Conservation (phyloP, 2,888 invertebrate species). For the Diaprepes abbreviatus region DNA sequence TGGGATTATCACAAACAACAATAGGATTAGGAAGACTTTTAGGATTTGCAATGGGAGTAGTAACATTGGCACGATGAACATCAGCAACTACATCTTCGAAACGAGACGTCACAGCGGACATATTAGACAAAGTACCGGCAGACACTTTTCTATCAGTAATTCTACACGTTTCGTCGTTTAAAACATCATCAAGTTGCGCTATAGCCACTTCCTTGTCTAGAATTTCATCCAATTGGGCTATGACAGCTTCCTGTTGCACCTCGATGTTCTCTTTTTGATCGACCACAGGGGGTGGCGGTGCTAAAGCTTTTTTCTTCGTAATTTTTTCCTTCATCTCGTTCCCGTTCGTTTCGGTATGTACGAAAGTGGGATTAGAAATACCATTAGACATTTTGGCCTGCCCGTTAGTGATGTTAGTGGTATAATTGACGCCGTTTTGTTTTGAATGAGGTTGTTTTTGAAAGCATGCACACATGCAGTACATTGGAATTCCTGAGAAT, state of each 20-base stretch:
- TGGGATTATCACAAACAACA: conserved; percentile 24
- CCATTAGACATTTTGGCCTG: conserved; percentile 38
- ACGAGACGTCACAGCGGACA: conserved; percentile 52
- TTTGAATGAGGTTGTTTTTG: conserved; percentile 41
- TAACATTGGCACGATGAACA: conserved; percentile 71
- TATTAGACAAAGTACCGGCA: conserved; percentile 56
- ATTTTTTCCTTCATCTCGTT: neutral
- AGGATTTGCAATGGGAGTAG: conserved; percentile 51
- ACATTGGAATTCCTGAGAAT: conserved; percentile 63
- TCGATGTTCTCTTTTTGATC: conserved; percentile 47
- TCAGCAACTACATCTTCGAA: conserved; percentile 73
- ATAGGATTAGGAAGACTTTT: conserved; percentile 38
- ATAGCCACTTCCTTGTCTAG: conserved; percentile 51
- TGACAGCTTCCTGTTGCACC: conserved; percentile 50
- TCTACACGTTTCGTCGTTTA: conserved; percentile 33
- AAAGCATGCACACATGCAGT: conserved; percentile 52
- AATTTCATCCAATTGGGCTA: conserved; percentile 55
- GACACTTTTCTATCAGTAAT: conserved; percentile 55
- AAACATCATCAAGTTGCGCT: conserved; percentile 42
- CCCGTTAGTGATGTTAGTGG: conserved; percentile 43
- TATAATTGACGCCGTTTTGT: conserved; percentile 30
- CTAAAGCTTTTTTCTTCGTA: conserved; percentile 46
- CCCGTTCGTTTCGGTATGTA: conserved; percentile 34
- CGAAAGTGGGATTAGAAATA: conserved; percentile 47
- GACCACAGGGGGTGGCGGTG: conserved; percentile 44